phyloP scores from a whole-genome alignment of 2,113 vertebrate species.

The Brachypodius melanocephalos region DNA sequence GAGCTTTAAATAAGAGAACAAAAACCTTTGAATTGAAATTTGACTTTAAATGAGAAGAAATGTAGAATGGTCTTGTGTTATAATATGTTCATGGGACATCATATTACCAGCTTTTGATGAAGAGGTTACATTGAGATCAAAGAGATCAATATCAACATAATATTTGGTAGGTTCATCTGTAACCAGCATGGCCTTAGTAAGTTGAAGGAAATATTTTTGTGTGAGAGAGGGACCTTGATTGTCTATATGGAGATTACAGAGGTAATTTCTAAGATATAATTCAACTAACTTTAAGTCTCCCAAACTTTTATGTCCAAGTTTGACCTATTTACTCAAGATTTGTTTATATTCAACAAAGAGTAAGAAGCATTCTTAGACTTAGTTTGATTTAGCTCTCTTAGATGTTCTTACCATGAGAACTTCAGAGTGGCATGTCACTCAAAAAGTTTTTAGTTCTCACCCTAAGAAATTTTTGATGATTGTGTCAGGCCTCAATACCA shows the following conservation, averaged over 20 bases:
- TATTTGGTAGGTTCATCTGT: not conserved
- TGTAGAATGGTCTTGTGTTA: not conserved
- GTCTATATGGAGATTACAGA: not conserved
- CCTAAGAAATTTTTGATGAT: not conserved
- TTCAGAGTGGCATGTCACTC: fast-evolving
- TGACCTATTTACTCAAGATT: not conserved
- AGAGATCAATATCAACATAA: not conserved
- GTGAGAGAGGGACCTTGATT: not conserved
- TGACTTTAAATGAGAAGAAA: not conserved
- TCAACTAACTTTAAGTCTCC: not conserved
- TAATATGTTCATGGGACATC: not conserved
- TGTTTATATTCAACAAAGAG: not conserved
- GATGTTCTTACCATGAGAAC: not conserved
- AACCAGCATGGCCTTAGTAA: not conserved
- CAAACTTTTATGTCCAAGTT: not conserved
- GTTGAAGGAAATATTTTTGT: not conserved
- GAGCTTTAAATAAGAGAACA: not conserved
- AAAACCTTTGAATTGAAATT: not conserved
- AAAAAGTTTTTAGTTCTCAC: not conserved
- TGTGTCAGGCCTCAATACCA: fast-evolving
- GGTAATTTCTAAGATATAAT: not conserved
- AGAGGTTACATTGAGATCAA: not conserved
- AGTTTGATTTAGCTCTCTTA: not conserved
- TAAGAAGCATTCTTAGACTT: not conserved
- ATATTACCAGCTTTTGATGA: not conserved